Evolutionary conservation across 2,888 invertebrate genomes (phyloP).

Genomic region (Cephus runcator): DNA sequence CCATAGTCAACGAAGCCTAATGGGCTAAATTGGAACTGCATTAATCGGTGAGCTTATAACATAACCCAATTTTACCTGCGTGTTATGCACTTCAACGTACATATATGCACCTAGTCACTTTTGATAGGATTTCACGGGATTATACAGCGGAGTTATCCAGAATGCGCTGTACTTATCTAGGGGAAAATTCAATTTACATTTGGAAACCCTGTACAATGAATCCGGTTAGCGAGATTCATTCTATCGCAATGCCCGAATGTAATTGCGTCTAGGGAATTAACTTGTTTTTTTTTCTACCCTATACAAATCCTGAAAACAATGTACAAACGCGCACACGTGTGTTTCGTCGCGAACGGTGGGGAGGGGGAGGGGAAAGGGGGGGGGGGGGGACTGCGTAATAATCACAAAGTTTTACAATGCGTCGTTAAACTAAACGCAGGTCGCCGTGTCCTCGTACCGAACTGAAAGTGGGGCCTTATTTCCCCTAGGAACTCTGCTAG

Average conservation of each 20-base stretch:
- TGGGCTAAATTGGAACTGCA: neutral
- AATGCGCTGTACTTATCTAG: neutral
- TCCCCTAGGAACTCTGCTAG: neutral
- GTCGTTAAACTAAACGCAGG: constrained; percentile 16
- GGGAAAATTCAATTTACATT: neutral
- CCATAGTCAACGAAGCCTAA: neutral
- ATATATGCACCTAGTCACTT: neutral
- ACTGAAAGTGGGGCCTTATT: neutral
- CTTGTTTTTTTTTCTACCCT: neutral
- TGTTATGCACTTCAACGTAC: neutral
- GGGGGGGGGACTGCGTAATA: constrained; percentile 3
- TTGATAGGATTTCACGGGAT: neutral
- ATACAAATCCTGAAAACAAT: neutral
- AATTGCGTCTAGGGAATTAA: neutral
- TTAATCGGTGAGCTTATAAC: neutral
- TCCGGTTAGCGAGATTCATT: neutral
- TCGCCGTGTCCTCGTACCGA: neutral
- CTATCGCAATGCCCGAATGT: neutral
- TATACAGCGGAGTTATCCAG: neutral
- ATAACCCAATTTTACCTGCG: neutral
- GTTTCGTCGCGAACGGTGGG: too few relatives aligned
- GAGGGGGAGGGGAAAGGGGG: too few relatives aligned
- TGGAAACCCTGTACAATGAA: neutral
- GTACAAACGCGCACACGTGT: neutral
- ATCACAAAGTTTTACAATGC: constrained; percentile 19